These are phyloP conservation scores for Drosophila azteca DNA, from an alignment of 1,140 invertebrate species.

Conservation along the genomic window DNA sequence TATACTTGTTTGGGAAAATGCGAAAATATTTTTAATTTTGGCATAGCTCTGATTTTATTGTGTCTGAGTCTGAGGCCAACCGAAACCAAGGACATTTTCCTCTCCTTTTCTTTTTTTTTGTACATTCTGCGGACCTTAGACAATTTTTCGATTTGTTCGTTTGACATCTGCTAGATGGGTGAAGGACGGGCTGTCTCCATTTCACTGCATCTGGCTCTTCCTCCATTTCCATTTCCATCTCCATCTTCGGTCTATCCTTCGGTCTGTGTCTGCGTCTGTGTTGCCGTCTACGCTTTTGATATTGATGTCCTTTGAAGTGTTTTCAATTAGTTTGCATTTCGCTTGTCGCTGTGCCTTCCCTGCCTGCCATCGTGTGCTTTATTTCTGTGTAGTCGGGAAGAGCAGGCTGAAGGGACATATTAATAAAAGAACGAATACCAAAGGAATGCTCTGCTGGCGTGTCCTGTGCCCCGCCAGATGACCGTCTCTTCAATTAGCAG, in stretches of 20 bases:
- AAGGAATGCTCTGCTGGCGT: conserved; percentile 40
- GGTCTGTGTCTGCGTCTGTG: conserved; percentile 17
- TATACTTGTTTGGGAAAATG: conserved; percentile 8
- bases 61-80: conserved; percentile 9
- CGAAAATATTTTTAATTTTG: conserved; percentile 61
- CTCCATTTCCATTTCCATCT: conserved; percentile 9
- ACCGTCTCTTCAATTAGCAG: conserved; percentile 65
- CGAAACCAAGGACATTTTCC: conserved; percentile 8
- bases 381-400: neutral
- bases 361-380: conserved; percentile 4
- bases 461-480: neutral
- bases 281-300: conserved; percentile 47
- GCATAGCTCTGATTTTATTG: conserved; percentile 59
- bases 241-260: neutral
- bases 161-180: conserved; percentile 52
- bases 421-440: conserved; percentile 47
- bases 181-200: conserved; percentile 36
- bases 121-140: conserved; percentile 36
- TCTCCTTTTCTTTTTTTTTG: conserved; percentile 12
- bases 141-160: conserved; percentile 53
- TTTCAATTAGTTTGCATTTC: conserved; percentile 71
- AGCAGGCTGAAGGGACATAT: conserved; percentile 38
- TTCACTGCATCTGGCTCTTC: too few relatives aligned
- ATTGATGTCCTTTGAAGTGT: conserved; percentile 65
- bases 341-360: conserved; percentile 32